These are phyloP conservation scores for Drosophila navojoa DNA, from an alignment of 1,140 invertebrate genomes.

Conservation along the genomic window DNA sequence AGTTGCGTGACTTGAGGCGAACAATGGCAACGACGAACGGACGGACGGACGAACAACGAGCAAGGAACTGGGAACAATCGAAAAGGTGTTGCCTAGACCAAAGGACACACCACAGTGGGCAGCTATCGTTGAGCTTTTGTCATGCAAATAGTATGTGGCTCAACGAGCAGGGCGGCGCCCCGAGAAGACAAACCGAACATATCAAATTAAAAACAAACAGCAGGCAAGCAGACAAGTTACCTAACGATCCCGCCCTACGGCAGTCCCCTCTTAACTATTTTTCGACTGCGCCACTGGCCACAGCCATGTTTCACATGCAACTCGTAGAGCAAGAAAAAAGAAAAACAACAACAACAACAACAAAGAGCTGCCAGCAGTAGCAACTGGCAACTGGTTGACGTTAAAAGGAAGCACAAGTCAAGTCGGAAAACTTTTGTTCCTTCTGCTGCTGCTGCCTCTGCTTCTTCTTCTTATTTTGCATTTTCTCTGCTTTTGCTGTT, in stretches of 20 bases:
- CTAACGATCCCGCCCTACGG: not conserved
- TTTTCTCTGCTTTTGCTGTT: constrained; percentile 35
- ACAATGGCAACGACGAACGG: constrained; percentile 18
- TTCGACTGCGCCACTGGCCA: constrained; percentile 7
- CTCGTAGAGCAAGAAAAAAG: constrained; percentile 27
- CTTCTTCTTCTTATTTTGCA: constrained; percentile 2
- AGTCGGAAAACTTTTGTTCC: constrained; percentile 73
- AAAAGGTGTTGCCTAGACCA: constrained; percentile 43
- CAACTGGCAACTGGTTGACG: constrained; percentile 64
- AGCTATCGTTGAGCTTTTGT: constrained; percentile 62
- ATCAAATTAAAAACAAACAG: constrained; percentile 73
- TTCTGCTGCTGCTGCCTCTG: not conserved
- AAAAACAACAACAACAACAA: constrained; percentile 33
- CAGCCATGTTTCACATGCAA: constrained; percentile 44
- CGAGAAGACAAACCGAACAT: constrained; percentile 31
- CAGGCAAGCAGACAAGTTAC: constrained; percentile 24
- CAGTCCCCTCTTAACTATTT: not conserved
- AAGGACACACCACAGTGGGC: constrained; percentile 39
- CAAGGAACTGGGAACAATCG: constrained; percentile 13
- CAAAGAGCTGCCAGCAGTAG: constrained; percentile 71
- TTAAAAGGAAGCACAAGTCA: constrained; percentile 73
- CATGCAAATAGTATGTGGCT: constrained; percentile 64
- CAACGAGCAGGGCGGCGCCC: constrained; percentile 53
- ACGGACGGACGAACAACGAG: no score
- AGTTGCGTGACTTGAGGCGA: constrained; percentile 55